phyloP scores from a whole-genome alignment of 1,140 invertebrate species.

The Euura saliciscinereae region DNA sequence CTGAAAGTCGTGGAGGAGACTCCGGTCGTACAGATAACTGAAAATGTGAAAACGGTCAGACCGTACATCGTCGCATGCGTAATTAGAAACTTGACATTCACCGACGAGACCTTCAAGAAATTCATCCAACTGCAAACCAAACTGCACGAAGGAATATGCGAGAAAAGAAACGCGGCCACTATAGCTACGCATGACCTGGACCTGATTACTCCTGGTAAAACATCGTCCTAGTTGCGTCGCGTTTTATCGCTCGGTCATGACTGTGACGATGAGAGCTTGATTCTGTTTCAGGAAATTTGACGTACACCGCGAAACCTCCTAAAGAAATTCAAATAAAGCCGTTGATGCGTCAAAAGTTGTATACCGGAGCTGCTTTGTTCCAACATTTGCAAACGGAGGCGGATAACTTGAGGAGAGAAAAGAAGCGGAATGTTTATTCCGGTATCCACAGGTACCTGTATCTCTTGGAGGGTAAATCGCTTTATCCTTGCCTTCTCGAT shows the following conservation, averaged over 20 bases:
- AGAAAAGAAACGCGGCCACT: conserved; percentile 77
- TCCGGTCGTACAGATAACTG: conserved; percentile 61
- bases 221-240: no score
- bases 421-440: conserved; percentile 79
- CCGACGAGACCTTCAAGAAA: conserved; percentile 71
- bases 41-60: conserved; percentile 66
- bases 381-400: conserved; percentile 74
- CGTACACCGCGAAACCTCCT: conserved; percentile 71
- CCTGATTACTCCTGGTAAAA: conserved; percentile 63
- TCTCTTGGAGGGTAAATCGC: conserved; percentile 73
- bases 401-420: conserved; percentile 75
- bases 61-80: conserved; percentile 78
- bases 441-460: conserved; percentile 85
- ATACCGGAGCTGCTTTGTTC: conserved; percentile 71
- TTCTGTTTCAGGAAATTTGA: conserved; percentile 60
- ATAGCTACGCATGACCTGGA: conserved; percentile 83
- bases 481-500: conserved; percentile 76
- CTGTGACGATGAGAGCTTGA: no score
- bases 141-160: conserved; percentile 79
- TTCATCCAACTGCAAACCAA: conserved; percentile 83
- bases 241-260: not conserved
- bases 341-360: conserved; percentile 64
- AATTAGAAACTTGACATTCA: conserved; percentile 70
- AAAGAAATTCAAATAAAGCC: conserved; percentile 69
- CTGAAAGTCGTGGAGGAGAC: conserved; percentile 64